These are phyloP conservation scores for Masnerella sp. DNA, from an alignment of 2,888 invertebrate genomes.

Conservation along the genomic window DNA sequence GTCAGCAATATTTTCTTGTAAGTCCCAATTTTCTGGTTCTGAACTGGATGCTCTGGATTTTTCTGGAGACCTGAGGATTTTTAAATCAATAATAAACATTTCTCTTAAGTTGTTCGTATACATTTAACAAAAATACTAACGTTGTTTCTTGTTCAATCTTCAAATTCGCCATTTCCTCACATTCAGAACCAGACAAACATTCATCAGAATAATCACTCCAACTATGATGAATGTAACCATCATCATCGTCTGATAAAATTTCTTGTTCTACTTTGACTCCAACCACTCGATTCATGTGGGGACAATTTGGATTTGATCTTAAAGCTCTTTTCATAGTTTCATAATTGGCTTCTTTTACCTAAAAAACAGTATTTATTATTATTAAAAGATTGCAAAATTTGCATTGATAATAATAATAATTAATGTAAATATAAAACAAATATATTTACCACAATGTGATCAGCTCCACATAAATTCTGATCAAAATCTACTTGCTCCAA, in stretches of 20 bases:
- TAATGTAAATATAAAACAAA: background rate
- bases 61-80: background rate
- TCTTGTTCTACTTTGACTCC: background rate
- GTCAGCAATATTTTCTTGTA: slow-evolving; percentile 61
- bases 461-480: slow-evolving; percentile 62
- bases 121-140: no score
- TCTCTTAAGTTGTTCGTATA: background rate
- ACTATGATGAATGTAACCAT: background rate
- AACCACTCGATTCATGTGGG: background rate
- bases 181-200: background rate
- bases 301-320: slow-evolving; percentile 66
- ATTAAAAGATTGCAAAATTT: slow-evolving; percentile 8
- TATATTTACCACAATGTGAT: slow-evolving; percentile 59
- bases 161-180: no score
- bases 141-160: no score
- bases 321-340: slow-evolving; percentile 58
- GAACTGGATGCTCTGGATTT: background rate
- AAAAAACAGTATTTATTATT: slow-evolving; percentile 55
- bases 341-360: slow-evolving; percentile 61
- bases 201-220: slow-evolving; percentile 8
- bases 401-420: background rate
- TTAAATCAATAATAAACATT: background rate
- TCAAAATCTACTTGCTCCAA: slow-evolving; percentile 68
- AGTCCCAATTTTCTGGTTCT: slow-evolving; percentile 66
- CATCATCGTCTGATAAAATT: background rate